Base-by-base conservation (phyloP, 2,797 vertebrate species). In the Poecilia picta region DNA sequence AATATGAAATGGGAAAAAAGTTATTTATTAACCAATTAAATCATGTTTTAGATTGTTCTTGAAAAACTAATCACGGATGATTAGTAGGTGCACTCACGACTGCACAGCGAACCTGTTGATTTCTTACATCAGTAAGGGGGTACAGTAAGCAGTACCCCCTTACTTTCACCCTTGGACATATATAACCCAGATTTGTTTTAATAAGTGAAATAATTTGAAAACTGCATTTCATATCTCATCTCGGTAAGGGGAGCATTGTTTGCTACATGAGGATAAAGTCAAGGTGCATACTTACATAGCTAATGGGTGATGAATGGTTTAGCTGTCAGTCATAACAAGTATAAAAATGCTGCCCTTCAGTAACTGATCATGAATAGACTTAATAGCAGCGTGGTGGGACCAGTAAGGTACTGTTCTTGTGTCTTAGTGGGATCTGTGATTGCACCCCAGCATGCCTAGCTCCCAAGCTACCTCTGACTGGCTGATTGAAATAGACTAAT, bases 401-500 rank as follows among this genome's bases (percentile, higher is more conserved):
- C 82, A 80, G 72, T 73, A n/a, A 85, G 77, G 74, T 57, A 66
- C 59, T 82, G 36, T 75, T 75, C 64, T 72, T 75, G 75, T 78
- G 72, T 55, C 43, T 59, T 57, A 59, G 71, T 72, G 73, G 79
- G 81, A 84, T 79, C 59, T 84, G 80, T 86, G 87, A 92, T 90
- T 91, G 76, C 74, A 23, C 57, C 81, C 73, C 72, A 77, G 76
- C 57, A 41, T 72, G 82, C 53, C 79, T 46, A 62, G 74, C 80
- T 84, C 79, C 79, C 62, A 59, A 76, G 72, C 73, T 51, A 81
- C 59, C 77, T 83, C 74, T 83, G 91, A 93, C 91, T 92, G 92
- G 89, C 51, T 86, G 90, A 87, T 66, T 89, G 88, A 88, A 88
- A 85, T 12, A 74, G 45, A 90, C 88, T 91, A 91, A 93, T 93